A percentile compares a stretch with the other conserved stretches of the same genome.
phyloP scores from a whole-genome alignment of 2,797 vertebrate species.

The Linurgus olivaceus region DNA sequence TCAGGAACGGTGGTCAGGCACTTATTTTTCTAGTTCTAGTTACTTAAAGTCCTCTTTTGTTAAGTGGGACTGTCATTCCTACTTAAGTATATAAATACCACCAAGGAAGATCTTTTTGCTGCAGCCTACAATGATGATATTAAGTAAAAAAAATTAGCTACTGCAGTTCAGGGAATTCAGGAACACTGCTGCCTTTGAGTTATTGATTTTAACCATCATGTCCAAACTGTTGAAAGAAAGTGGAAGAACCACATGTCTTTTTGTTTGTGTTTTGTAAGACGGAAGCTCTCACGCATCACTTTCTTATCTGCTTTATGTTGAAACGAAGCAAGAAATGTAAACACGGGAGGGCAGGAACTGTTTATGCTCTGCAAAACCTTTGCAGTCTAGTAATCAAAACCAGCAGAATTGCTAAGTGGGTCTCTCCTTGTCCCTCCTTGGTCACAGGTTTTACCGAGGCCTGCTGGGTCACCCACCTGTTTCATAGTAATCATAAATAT shows the following conservation, averaged over 20 bases:
- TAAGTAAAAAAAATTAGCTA: background rate
- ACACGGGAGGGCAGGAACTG: background rate
- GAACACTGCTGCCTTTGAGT: background rate
- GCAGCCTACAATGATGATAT: background rate
- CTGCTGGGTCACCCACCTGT: constrained; percentile 47
- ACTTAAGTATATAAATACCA: background rate
- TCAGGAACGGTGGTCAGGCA: background rate
- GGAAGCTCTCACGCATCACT: background rate
- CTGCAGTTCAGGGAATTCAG: background rate
- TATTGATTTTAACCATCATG: background rate
- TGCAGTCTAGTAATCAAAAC: background rate
- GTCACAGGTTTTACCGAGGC: background rate
- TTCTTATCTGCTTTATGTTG: background rate
- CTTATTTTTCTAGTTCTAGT: background rate
- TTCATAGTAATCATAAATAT: constrained; percentile 65
- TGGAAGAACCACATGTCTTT: background rate
- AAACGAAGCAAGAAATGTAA: background rate
- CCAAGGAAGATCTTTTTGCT: background rate
- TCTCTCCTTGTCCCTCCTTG: background rate
- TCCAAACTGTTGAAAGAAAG: background rate
- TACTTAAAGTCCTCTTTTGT: background rate
- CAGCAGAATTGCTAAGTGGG: background rate
- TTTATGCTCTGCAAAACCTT: background rate
- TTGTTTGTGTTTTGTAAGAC: background rate
- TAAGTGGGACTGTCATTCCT: background rate